Evolutionary conservation across 2,113 vertebrate genomes (phyloP), one percentile per base, ranked within the genome.

Genomic region (Clarias magur): DNA sequence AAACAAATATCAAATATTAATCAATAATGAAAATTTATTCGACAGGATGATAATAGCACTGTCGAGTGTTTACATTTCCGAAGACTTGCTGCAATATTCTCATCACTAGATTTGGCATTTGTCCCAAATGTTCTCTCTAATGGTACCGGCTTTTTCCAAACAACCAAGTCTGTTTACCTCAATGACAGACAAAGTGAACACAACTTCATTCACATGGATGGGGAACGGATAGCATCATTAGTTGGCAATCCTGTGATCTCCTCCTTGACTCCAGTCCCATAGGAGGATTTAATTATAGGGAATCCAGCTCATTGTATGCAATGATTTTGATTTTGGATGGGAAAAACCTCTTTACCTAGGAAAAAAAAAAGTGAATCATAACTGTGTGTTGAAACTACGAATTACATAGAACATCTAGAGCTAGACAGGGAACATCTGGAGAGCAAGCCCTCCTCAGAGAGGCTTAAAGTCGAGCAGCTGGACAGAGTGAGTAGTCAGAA

Each of bases 371-470:
- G 91, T 92, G 89, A 83, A 93, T 92, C 91, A 91, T 90, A 92
- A 92, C 87, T 84, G 83, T 91, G 91, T 92, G 70, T 91, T 86
- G 59, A 91, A 91, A 92, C 91, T 90, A 92, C 90, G 92, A 93
- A 95, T 97, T 95, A 97, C 96, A 97, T 93, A 96, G 93, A 93
- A 92, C 93, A 89, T 90, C 94, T 96, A 95, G 96, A 96, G 92
- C 87, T 90, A 54, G 85, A 93, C 91, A 89, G 68, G 82, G 91
- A 96, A 97, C 97, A 99, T 99, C 97, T 99, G 98, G 97, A 93
- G 91, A 93, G 94, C 96, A 96, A 96, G 96, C 95, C 95, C 82
- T 93, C 91, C 85, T 90, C 65, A 83, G 92, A 12, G 92, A 92
- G 8, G 91, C 93, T 96, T 96, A 96, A 96, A 96, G 53, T 57